phyloP scores from a whole-genome alignment of 2,113 vertebrate species.

The Uropsilus gracilis region DNA sequence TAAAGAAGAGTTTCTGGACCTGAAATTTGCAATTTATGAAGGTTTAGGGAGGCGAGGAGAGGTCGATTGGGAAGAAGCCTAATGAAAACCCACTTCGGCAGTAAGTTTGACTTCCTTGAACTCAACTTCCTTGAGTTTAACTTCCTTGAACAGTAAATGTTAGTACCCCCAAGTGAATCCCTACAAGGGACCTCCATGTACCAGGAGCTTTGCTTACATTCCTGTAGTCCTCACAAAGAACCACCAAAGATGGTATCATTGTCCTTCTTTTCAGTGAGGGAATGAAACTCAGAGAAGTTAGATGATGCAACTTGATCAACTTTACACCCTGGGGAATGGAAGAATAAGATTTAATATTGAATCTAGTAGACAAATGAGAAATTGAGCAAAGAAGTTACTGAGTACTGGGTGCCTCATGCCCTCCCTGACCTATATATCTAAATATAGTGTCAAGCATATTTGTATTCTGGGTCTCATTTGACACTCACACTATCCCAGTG shows the following conservation, averaged over 20 bases:
- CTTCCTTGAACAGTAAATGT: not conserved
- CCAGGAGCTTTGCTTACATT: not conserved
- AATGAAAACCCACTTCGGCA: not conserved
- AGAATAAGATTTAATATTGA: not conserved
- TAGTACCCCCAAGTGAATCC: not conserved
- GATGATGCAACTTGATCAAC: not conserved
- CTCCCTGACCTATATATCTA: not conserved
- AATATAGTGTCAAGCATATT: not conserved
- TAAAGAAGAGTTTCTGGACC: not conserved
- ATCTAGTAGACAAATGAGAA: not conserved
- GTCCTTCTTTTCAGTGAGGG: not conserved
- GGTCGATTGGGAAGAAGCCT: not conserved
- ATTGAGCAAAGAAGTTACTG: not conserved
- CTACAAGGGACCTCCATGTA: rapidly evolving
- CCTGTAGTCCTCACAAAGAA: not conserved
- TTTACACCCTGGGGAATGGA: not conserved
- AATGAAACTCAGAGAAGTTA: not conserved
- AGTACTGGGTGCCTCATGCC: not conserved
- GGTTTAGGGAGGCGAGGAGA: not conserved
- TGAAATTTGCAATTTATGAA: not conserved
- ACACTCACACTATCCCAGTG: not conserved
- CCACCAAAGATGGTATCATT: not conserved
- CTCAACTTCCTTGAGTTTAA: not conserved
- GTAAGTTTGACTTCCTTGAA: not conserved
- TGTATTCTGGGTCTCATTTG: not conserved